A percentile compares a stretch with the other conserved stretches of the same genome.
These are phyloP conservation scores for Caenorhabditis uteleia DNA, from an alignment of 2,888 invertebrate genomes.

Conservation along the genomic window DNA sequence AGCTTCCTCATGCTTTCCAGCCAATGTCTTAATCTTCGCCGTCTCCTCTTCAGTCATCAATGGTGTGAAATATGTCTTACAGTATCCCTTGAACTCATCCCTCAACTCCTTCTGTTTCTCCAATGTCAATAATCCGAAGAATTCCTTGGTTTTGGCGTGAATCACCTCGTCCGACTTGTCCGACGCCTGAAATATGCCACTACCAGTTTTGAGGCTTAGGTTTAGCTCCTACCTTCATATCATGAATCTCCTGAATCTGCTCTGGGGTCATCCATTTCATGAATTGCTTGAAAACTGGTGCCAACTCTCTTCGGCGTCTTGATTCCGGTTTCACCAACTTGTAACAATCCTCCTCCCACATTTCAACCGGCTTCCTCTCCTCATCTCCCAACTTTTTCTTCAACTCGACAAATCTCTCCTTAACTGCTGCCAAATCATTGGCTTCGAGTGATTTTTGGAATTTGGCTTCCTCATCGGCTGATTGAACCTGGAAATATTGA, in stretches of 20 bases:
- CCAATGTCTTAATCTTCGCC: conserved; percentile 25
- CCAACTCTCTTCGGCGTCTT: conserved; percentile 28
- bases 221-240: conserved; percentile 36
- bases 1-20: conserved; percentile 22
- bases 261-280: conserved; percentile 48
- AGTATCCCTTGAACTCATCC: conserved; percentile 48
- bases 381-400: conserved; percentile 44
- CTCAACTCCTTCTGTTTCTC: conserved; percentile 33
- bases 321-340: conserved; percentile 15
- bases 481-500: too few species aligned
- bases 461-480: conserved; percentile 11
- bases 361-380: conserved; percentile 32
- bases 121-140: conserved; percentile 44
- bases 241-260: conserved; percentile 37
- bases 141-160: conserved; percentile 49
- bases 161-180: conserved; percentile 48
- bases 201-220: conserved; percentile 5
- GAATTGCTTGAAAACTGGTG: conserved; percentile 34
- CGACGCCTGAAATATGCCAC: conserved; percentile 19
- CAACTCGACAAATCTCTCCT: conserved; percentile 42
- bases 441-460: conserved; percentile 30
- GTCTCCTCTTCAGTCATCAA: conserved; percentile 32
- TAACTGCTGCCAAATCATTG: conserved; percentile 36
- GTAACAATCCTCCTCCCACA: conserved; percentile 41
- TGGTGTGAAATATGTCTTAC: conserved; percentile 38